A percentile compares a stretch with the other conserved stretches of the same genome.
These are phyloP conservation scores for Acromyrmex charruanus DNA, from an alignment of 1,140 invertebrate species.

Conservation along the genomic window DNA sequence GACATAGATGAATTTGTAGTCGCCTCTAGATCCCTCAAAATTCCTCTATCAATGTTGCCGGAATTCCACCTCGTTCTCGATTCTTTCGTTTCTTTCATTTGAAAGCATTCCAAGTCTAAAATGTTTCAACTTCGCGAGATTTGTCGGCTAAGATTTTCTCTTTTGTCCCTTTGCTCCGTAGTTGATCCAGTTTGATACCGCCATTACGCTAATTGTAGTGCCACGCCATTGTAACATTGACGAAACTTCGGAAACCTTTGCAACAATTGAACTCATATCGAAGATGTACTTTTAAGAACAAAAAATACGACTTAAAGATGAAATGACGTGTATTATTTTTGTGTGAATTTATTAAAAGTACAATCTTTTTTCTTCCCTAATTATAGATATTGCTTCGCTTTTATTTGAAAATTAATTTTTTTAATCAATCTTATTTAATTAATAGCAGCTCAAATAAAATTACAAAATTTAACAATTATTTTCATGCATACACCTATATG, in stretches of 20 bases:
- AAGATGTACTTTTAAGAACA: neutral
- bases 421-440: neutral
- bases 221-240: neutral
- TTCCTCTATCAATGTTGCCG: constrained; percentile 23
- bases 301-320: neutral
- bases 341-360: neutral
- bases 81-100: constrained; percentile 30
- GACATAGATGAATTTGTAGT: constrained; percentile 9
- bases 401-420: neutral
- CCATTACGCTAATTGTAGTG: constrained; percentile 47
- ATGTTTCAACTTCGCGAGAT: neutral
- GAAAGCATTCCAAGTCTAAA: neutral
- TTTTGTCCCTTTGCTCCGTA: neutral
- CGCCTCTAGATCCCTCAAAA: constrained; percentile 16
- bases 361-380: neutral
- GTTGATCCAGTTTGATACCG: constrained; percentile 10
- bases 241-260: constrained; percentile 24
- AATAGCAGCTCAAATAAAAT: neutral
- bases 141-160: constrained; percentile 29
- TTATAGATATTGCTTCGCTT: constrained; percentile 13
- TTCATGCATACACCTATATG: too few relatives aligned
- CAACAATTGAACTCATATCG: neutral
- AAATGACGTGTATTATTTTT: neutral
- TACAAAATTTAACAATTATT: neutral
- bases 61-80: constrained; percentile 19